Percentiles rank a stretch among this genome's conserved stretches.
phyloP scores from a whole-genome alignment of 2,113 vertebrate species.

The Platycercus adscitus region DNA sequence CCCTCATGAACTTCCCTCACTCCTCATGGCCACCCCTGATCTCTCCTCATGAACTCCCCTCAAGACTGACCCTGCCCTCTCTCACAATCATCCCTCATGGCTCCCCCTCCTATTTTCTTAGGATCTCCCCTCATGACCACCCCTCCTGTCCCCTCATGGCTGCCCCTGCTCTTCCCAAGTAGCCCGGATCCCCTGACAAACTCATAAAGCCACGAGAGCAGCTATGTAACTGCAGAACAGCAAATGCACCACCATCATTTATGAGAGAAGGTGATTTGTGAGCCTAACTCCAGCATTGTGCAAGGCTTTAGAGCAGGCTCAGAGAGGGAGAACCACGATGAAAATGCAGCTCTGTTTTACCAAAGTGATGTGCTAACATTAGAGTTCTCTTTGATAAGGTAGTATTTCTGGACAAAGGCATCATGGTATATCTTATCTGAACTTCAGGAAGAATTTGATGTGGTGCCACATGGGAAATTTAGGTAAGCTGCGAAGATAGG shows the following conservation, averaged over 20 bases:
- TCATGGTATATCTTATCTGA: slow-evolving; percentile 26
- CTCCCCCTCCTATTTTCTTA: too few relatives aligned
- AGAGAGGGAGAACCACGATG: background rate
- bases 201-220: background rate
- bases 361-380: background rate
- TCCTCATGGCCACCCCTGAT: too few relatives aligned
- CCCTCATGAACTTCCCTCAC: too few relatives aligned
- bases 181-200: background rate
- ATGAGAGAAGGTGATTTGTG: background rate
- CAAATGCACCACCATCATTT: background rate
- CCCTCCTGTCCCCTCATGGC: background rate
- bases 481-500: slow-evolving; percentile 16
- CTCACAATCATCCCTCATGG: too few relatives aligned
- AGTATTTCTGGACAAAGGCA: background rate
- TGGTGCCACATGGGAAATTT: slow-evolving; percentile 36
- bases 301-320: background rate
- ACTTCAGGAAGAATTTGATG: slow-evolving; percentile 5
- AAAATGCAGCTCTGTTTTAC: background rate
- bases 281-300: background rate
- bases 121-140: background rate
- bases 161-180: background rate
- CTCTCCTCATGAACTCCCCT: too few relatives aligned
- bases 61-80: too few relatives aligned
- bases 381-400: background rate
- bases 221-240: background rate